Evolutionary conservation across 2,113 vertebrate species (phyloP).

Genomic region (Mungos mungo): DNA sequence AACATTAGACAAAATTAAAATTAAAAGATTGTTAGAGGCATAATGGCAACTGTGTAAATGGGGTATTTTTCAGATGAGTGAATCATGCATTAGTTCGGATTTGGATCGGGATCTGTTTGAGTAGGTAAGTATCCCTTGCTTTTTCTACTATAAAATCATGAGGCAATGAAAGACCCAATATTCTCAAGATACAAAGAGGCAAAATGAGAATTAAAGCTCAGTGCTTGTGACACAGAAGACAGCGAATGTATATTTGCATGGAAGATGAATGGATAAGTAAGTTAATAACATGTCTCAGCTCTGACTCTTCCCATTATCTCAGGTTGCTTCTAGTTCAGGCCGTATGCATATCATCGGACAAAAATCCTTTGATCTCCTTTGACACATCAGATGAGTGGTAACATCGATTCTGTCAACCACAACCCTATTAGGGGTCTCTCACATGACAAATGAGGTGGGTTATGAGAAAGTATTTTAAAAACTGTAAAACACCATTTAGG

Average conservation of each 20-base stretch:
- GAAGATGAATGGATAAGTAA: conserved; percentile 26
- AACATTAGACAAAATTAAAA: background rate
- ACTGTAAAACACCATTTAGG: background rate
- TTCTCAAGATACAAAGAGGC: background rate
- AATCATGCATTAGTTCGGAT: background rate
- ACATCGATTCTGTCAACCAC: background rate
- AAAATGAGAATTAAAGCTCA: background rate
- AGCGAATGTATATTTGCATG: background rate
- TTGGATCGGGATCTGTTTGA: background rate
- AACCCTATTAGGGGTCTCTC: background rate
- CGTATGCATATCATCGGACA: background rate
- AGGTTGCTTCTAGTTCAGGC: background rate
- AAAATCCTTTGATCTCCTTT: background rate
- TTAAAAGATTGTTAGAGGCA: background rate
- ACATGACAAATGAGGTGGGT: background rate
- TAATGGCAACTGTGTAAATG: background rate
- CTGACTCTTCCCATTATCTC: background rate
- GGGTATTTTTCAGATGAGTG: background rate
- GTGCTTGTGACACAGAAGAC: background rate
- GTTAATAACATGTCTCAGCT: background rate
- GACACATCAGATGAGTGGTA: background rate
- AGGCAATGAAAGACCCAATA: background rate
- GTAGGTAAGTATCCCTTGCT: background rate
- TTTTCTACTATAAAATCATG: background rate
- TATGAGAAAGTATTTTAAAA: background rate